Evolutionary conservation across 2,888 invertebrate species (phyloP), one percentile per base, ranked within the genome.

Genomic region (Pandemis heparana): DNA sequence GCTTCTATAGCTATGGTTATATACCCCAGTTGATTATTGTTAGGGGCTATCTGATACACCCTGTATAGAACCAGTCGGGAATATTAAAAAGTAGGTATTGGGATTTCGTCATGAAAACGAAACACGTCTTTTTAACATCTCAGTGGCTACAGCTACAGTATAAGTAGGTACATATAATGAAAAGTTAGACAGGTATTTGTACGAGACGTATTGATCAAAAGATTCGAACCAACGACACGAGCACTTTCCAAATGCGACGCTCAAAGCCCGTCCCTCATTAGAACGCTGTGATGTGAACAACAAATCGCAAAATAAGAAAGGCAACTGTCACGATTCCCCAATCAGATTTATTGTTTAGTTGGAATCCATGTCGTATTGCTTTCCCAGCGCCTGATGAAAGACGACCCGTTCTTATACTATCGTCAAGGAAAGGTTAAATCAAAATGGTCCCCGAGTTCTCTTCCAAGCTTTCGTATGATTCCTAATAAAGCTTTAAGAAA

Each of bases 401-500:
- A 56, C 56, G 56, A 23, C 12, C 56, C 56, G 12, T 1, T n/a
- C 9, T 4, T 23, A 23, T 2, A 7, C 18, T 53, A 12, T 51
- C 48, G 51, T 53, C 18, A 51, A 56, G 23, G 0, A 8, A 12
- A 23, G 10, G 14, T 4, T 12, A 12, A 4, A 23, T 56, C 1
- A 12, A 18, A 56, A 23, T 12, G 51, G 5, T 10, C 16, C 43
- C 12, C 38, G 46, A 16, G n/a, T 46, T 61, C 8, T 9, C 63
- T 59, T 16, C 39, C 39, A 68, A 18, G 56, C 53, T 48, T 16
- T 14, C 10, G 41, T 62, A 60, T n/a, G 66, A 14, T 73, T 67
- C 60, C 69, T 76, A 73, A 74, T 75, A 75, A 78, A 78, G 76
- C 78, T 76, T 78, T 78, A 80, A 81, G 77, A 76, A 78, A 83